Evolutionary conservation across 2,888 invertebrate genomes (phyloP).

Genomic region (Chesias legatella): DNA sequence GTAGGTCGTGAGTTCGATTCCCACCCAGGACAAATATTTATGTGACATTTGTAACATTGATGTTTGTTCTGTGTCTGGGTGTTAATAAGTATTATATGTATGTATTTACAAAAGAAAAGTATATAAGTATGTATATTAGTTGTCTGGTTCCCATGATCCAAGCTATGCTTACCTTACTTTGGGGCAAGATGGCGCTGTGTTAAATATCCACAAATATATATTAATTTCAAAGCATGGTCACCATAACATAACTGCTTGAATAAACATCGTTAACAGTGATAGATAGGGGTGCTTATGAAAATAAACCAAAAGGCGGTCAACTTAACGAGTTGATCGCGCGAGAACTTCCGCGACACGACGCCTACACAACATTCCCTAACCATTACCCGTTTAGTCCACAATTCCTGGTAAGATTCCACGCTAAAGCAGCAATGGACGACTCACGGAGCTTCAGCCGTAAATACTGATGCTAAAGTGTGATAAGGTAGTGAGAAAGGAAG

Average conservation of each 20-base stretch:
- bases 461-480: slow-evolving; percentile 33
- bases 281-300: slow-evolving; percentile 78
- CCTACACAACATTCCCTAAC: slow-evolving; percentile 16
- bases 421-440: slow-evolving; percentile 30
- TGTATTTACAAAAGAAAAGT: too few species aligned
- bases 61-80: too few species aligned
- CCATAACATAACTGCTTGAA: slow-evolving; percentile 64
- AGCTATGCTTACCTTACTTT: too few species aligned
- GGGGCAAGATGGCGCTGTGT: too few species aligned
- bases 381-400: slow-evolving; percentile 34
- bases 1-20: too few species aligned
- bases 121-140: too few species aligned
- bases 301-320: slow-evolving; percentile 69
- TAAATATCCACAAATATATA: too few species aligned
- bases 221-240: too few species aligned
- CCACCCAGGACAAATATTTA: too few species aligned
- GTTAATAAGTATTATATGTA: too few species aligned
- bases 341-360: slow-evolving; percentile 15
- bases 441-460: slow-evolving; percentile 5
- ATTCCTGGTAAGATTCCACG: not conserved
- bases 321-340: slow-evolving; percentile 64
- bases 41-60: too few species aligned
- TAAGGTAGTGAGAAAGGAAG: slow-evolving; percentile 54
- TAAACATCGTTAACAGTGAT: slow-evolving; percentile 81
- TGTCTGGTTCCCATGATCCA: too few species aligned